A percentile compares a stretch with the other conserved stretches of the same genome.
phyloP scores from a whole-genome alignment of 2,888 invertebrate species.

The Drosophila mayaguana region DNA sequence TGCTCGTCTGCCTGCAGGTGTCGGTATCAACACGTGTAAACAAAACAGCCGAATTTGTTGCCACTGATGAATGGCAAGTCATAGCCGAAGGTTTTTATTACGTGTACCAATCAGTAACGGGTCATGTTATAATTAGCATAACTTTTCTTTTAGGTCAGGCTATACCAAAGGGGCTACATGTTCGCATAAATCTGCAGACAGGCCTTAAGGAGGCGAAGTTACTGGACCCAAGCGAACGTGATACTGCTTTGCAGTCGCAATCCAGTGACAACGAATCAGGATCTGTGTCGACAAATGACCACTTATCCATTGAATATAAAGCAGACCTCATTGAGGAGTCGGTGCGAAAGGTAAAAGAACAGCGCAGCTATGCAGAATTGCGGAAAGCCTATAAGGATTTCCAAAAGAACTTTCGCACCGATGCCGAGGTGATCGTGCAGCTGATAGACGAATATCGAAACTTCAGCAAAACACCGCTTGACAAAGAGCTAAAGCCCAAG shows the following conservation, averaged over 20 bases:
- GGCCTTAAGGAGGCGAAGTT: conserved; percentile 91
- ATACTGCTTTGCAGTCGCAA: conserved; percentile 59
- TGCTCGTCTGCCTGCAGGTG: conserved; percentile 19
- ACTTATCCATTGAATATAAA: conserved; percentile 79
- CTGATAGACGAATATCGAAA: conserved; percentile 86
- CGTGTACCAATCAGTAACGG: conserved; percentile 19
- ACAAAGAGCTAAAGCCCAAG: conserved; percentile 60
- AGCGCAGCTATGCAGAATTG: conserved; percentile 86
- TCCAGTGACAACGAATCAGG: conserved; percentile 30
- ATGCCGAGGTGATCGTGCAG: conserved; percentile 88
- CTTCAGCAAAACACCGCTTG: conserved; percentile 71
- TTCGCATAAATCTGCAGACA: conserved; percentile 91
- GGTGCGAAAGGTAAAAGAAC: conserved; percentile 83
- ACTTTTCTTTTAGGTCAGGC: conserved; percentile 87
- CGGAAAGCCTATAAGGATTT: conserved; percentile 88
- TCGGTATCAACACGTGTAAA: conserved; percentile 38
- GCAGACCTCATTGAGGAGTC: conserved; percentile 84
- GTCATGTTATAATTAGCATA: conserved; percentile 9
- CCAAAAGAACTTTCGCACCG: conserved; percentile 88
- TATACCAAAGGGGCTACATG: conserved; percentile 90
- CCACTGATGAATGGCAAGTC: conserved; percentile 88
- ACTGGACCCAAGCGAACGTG: conserved; percentile 86
- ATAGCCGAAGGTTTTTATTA: conserved; percentile 86
- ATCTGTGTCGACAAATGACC: conserved; percentile 30
- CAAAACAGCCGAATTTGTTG: conserved; percentile 85